phyloP scores from a whole-genome alignment of 1,140 invertebrate genomes.

The Sycobia sp. region DNA sequence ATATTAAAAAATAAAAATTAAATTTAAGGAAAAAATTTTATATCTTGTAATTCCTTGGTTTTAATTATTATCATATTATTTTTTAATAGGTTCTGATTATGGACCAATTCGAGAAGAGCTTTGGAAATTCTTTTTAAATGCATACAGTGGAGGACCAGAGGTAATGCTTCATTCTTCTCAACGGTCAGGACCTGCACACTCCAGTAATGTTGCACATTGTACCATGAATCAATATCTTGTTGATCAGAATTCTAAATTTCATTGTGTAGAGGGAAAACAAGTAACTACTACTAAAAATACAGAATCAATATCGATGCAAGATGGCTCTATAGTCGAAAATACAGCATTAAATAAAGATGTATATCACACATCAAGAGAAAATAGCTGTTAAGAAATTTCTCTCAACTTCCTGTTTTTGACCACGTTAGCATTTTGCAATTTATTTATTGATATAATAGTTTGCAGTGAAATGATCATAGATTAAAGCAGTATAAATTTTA shows the following conservation, averaged over 20 bases:
- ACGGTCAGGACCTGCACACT: slow-evolving; percentile 48
- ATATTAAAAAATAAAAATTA: no score
- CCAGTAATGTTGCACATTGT: slow-evolving; percentile 58
- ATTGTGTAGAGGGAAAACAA: slow-evolving; percentile 49
- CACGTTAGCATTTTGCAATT: slow-evolving; percentile 8
- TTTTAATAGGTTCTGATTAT: slow-evolving; percentile 72
- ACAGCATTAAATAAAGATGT: slow-evolving; percentile 47
- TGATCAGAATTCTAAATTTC: slow-evolving; percentile 48
- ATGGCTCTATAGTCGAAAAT: slow-evolving; percentile 41
- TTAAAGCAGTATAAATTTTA: neutral
- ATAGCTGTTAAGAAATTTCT: slow-evolving; percentile 35
- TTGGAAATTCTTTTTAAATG: slow-evolving; percentile 83
- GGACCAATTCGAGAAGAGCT: slow-evolving; percentile 82
- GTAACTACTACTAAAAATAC: slow-evolving; percentile 50
- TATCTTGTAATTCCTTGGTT: no score
- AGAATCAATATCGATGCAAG: slow-evolving; percentile 53
- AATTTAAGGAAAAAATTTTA: slow-evolving; percentile 20
- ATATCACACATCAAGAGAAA: slow-evolving; percentile 49
- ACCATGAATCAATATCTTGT: slow-evolving; percentile 43
- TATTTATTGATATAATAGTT: neutral
- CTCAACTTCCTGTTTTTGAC: slow-evolving; percentile 2
- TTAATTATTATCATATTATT: slow-evolving; percentile 21
- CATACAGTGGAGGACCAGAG: slow-evolving; percentile 88
- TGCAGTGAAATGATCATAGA: neutral
- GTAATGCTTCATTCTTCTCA: slow-evolving; percentile 64